Base-by-base conservation (phyloP, 1,140 invertebrate genomes). In the Monochamus saltuarius region DNA sequence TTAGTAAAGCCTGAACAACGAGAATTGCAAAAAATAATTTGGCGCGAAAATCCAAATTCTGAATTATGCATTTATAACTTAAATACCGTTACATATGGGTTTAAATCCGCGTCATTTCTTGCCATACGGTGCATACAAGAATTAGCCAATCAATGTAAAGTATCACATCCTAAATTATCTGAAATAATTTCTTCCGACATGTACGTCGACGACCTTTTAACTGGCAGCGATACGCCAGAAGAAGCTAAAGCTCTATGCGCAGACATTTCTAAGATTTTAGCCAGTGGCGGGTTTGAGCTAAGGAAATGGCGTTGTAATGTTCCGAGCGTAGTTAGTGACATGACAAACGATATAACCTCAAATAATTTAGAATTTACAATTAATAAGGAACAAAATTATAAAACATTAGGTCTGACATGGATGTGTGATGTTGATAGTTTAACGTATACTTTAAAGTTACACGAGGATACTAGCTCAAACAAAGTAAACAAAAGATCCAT, bases 401-500 rank as follows among this genome's bases (percentile, higher is more conserved):
- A 62, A 46, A 43, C 55, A 19, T 62, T 62, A 29, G 55, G 46
- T 42, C 51, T 57, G 13, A 10, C 19, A 17, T 62, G 60, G 55
- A 36, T 16, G 36, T 13, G 46, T 7, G 19, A 22, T 13, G 13
- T 42, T 8, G 60, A 62, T 37, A 17, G 9, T 36, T 36, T 56
- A 38, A 29, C 45, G 10, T 43, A 14, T 43, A 46, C 17, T 11
- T 7, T 9, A 10, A 19, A 10, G 10, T 10, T 16, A 8, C 14
- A 53, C 38, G n/a, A 11, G 16, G 7, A 1, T 7, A 6, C 6
- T 29, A 6, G 22, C 22, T 9, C 11, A n/a, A 22, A 39, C 16
- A 43, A 14, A 10, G 37, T 53, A 29, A 65, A 51, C 29, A 69
- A 67, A 51, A 37, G 65, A 40, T 22, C 16, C 1, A 69, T 67